Base-by-base conservation (phyloP, 2,113 vertebrate genomes). In the Uria aalge region DNA sequence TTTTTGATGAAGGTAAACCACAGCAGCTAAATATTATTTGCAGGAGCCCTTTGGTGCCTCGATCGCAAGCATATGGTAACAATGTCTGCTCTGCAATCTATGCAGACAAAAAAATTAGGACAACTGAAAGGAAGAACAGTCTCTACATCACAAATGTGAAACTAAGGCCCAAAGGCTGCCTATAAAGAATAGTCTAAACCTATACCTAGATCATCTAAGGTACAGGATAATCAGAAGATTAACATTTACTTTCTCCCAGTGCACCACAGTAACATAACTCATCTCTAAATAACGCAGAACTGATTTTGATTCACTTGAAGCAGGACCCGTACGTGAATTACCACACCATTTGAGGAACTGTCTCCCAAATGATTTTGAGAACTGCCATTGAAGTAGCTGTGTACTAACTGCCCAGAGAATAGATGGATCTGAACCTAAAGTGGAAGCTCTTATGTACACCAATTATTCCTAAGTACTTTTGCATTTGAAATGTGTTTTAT, bases 1-100 rank as follows among this genome's bases (percentile, higher is more conserved):
- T 22, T 91, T 87, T 76, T 77, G 52, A 85, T 30, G 30, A 76
- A 95, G 43, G 55, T 27, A 93, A 80, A 92, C 23, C 41, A 77
- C 26, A 72, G 8, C 15, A 76, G 22, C 32, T 77, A 94, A 93
- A 40, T 81, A 47, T 63, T 84, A 57, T 80, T 93, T 94, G 40
- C 52, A 74, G 56, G 55, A 93, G 43, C 0, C 0, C 29, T 90
- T 86, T 89, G 67, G 69, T 79, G n/a, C 45, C 75, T 86, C 88
- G 50, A 74, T 92, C 1, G 0, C 50, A 92, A 94, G 41, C 55
- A 91, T 81, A 84, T 36, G 64, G 86, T 69, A 92, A 47, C 57
- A 76, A 76, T 89, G 43, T 84, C 86, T 84, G 80, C 26, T 52
- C 23, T 63, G 38, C 26, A 48, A 59, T 71, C 34, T 52, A 53